Conservation (phyloP, 2,113 vertebrate species). For the Dipodomys ordii region DNA sequence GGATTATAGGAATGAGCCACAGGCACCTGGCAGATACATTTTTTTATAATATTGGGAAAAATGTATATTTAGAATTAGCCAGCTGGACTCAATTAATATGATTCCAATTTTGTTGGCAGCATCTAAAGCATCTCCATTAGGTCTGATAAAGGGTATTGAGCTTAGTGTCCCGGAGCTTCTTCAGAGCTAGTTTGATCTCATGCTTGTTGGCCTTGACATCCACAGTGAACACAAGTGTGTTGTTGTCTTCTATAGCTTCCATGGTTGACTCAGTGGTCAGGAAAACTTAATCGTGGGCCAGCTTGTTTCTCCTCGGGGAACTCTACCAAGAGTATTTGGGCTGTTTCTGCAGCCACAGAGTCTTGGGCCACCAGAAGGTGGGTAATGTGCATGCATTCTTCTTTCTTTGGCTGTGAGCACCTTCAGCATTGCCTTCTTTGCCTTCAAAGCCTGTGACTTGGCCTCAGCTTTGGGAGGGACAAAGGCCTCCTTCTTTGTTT, state of each 20-base stretch:
- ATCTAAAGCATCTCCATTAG: conserved; percentile 98
- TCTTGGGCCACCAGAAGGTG: conserved; percentile 97
- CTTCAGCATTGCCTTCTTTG: conserved; percentile 98
- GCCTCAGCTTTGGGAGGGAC: conserved; percentile 97
- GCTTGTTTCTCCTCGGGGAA: conserved; percentile 97
- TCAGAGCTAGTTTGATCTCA: conserved; percentile 98
- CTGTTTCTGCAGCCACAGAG: conserved; percentile 93
- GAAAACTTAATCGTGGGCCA: conserved; percentile 99
- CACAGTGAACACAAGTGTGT: conserved; percentile 98
- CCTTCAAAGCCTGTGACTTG: conserved; percentile 98
- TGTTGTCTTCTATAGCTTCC: conserved; percentile 99
- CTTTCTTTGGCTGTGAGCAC: conserved; percentile 96
- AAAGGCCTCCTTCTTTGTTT: conserved; percentile 68
- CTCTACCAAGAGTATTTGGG: conserved; percentile 98
- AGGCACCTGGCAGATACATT: too few relatives aligned
- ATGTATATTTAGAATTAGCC: conserved; percentile 72
- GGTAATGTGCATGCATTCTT: conserved; percentile 97
- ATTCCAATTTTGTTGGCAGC: conserved; percentile 99
- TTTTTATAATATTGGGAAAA: neutral
- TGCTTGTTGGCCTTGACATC: conserved; percentile 99
- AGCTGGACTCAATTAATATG: conserved; percentile 91
- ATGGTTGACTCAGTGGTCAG: conserved; percentile 98
- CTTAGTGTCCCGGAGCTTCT: conserved; percentile 99
- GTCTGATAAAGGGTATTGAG: conserved; percentile 98
- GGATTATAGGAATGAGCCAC: too few relatives aligned